phyloP scores from a whole-genome alignment of 1,140 invertebrate species.

The Lordiphosa stackelbergi region DNA sequence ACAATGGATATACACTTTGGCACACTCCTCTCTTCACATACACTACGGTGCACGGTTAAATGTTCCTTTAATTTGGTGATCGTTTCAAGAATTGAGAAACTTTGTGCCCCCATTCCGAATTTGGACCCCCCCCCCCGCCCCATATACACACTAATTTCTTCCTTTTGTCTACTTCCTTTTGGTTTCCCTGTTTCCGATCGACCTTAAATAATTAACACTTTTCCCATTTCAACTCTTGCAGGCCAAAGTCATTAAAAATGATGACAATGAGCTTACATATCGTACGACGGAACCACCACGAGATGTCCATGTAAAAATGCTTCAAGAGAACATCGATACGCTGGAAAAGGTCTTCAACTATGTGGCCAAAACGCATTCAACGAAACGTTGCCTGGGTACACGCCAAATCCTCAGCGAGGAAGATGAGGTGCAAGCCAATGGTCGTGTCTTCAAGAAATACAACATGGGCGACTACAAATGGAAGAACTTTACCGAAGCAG shows the following conservation, averaged over 20 bases:
- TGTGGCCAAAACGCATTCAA: constrained; percentile 84
- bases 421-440: constrained; percentile 95
- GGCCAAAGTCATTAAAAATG: constrained; percentile 68
- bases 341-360: constrained; percentile 91
- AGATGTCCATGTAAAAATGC: constrained; percentile 83
- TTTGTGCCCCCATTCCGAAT: too few species aligned
- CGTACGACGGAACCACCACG: constrained; percentile 83
- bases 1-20: constrained; percentile 3
- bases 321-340: constrained; percentile 88
- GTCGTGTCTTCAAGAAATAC: constrained; percentile 97
- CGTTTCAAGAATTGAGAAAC: too few species aligned
- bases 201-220: constrained; percentile 11
- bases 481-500: constrained; percentile 90
- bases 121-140: too few species aligned
- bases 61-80: too few species aligned
- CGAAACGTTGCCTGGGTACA: constrained; percentile 91
- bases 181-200: constrained; percentile 1
- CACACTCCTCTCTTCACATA: constrained; percentile 9
- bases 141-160: too few species aligned
- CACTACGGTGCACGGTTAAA: too few species aligned
- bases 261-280: constrained; percentile 82
- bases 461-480: constrained; percentile 96
- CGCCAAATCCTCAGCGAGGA: constrained; percentile 94
- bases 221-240: constrained; percentile 32
- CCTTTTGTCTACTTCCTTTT: too few species aligned